phyloP scores from a whole-genome alignment of 2,888 invertebrate genomes.

The Sesamia inferens region DNA sequence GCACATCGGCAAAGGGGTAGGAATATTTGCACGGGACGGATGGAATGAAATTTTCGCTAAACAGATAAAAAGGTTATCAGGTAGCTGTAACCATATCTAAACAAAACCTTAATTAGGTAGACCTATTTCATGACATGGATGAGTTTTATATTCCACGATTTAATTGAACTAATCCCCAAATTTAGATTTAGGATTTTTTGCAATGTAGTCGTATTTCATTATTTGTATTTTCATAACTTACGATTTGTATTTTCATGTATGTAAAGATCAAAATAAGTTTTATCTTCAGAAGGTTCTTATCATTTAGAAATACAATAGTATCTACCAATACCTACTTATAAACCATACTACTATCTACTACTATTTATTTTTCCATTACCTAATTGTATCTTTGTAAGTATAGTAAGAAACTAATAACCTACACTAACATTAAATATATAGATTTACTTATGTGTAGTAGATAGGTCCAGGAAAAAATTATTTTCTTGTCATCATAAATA shows the following conservation, averaged over 20 bases:
- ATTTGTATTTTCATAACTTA: neutral
- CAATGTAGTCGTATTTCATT: neutral
- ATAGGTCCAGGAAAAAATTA: neutral
- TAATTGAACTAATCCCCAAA: conserved; percentile 12
- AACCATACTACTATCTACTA: neutral
- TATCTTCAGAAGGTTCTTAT: neutral
- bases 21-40: conserved; percentile 70
- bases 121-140: conserved; percentile 43
- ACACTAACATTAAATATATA: neutral
- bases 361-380: conserved; percentile 10
- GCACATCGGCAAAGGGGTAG: conserved; percentile 70
- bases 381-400: conserved; percentile 5
- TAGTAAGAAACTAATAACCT: conserved; percentile 1
- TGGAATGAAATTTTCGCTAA: conserved; percentile 68
- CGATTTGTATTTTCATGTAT: too few relatives aligned
- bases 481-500: neutral
- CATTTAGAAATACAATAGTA: neutral
- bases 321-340: too few relatives aligned
- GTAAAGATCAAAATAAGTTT: conserved; percentile 17
- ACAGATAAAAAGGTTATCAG: conserved; percentile 66
- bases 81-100: conserved; percentile 51
- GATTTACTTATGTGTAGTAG: neutral
- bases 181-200: neutral
- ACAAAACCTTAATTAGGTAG: conserved; percentile 55
- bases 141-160: conserved; percentile 30